phyloP scores from a whole-genome alignment of 2,797 vertebrate genomes.

The Crenuchus spilurus region DNA sequence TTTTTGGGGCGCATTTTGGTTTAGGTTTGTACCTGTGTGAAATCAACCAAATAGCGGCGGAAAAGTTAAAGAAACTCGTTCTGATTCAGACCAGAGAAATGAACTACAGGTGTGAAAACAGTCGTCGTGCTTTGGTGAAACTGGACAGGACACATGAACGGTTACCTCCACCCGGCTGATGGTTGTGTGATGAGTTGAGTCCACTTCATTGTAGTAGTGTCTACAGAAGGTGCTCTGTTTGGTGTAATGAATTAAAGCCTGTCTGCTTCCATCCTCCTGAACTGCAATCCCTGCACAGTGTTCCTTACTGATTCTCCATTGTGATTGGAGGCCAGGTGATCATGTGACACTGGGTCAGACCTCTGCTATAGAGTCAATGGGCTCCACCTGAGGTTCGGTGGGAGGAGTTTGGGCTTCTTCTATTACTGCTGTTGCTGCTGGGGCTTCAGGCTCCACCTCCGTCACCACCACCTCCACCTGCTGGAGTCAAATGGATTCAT shows the following conservation, averaged over 20 bases:
- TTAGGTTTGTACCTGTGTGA: no score
- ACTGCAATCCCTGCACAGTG: conserved; percentile 4
- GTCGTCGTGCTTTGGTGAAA: no score
- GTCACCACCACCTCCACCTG: conserved; percentile 76
- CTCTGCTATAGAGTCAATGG: conserved; percentile 66
- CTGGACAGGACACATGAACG: not conserved
- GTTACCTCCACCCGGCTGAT: not conserved
- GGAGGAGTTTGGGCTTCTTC: conserved; percentile 72
- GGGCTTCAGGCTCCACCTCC: conserved; percentile 61
- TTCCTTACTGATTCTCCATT: not conserved
- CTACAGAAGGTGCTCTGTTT: not conserved
- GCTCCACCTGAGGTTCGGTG: conserved; percentile 80
- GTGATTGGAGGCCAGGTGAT: conserved; percentile 11
- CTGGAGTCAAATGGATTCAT: not conserved
- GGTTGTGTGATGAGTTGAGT: not conserved
- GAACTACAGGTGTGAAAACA: no score
- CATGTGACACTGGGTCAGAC: conserved; percentile 38
- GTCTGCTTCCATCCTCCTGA: not conserved
- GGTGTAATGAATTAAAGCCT: not conserved
- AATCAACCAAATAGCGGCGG: no score
- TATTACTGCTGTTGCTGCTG: conserved; percentile 34
- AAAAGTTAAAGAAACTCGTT: no score
- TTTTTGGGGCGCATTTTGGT: no score
- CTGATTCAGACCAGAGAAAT: no score
- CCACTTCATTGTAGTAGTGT: not conserved